Evolutionary conservation across 2,888 invertebrate genomes (phyloP), one percentile per base, ranked within the genome.

Genomic region (Arge pagana): DNA sequence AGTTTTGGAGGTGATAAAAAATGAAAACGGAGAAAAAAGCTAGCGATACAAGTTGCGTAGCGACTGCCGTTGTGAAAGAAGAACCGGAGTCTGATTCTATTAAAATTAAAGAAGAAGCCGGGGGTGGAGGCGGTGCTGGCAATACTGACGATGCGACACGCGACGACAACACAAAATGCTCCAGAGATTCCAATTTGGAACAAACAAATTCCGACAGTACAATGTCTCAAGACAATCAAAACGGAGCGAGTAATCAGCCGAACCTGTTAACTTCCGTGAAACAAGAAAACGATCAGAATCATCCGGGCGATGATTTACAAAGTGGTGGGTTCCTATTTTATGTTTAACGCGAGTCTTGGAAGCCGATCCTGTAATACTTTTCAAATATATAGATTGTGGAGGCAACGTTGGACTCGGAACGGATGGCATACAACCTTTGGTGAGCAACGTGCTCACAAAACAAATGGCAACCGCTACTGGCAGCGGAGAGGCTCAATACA

Each of bases 401-500:
- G 62, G 66, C 13, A 68, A 67, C 57, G 63, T 67, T 42, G 63
- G 61, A 39, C 72, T 77, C 55, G 81, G 83, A 30, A 80, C 82
- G 52, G 86, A 88, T 66, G 82, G 82, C 58, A 85, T 87, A 31
- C 89, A 89, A 73, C 87, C 89, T 10, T 76, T 89, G 67, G 86
- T 87, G 24, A 88, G 88, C 59, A 89, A 89, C 74, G 88, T 89
- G 54, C 85, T 89, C 66, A 86, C 84, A 72, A 90, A 90, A 74
- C 89, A 89, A 63, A 80, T 81, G 62, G 78, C 78, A 48, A 87
- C 87, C 61, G 88, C 89, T 70, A 79, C 82, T 19, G 85, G 86
- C 60, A 87, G 88, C 58, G 88, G 90, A 83, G 91, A 92, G 81
- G 89, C 90, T 60, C 87, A 87, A 71, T 90, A 89, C 68, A 89